Conservation (phyloP, 2,888 invertebrate species). For the Tanytarsus gracilentus region DNA sequence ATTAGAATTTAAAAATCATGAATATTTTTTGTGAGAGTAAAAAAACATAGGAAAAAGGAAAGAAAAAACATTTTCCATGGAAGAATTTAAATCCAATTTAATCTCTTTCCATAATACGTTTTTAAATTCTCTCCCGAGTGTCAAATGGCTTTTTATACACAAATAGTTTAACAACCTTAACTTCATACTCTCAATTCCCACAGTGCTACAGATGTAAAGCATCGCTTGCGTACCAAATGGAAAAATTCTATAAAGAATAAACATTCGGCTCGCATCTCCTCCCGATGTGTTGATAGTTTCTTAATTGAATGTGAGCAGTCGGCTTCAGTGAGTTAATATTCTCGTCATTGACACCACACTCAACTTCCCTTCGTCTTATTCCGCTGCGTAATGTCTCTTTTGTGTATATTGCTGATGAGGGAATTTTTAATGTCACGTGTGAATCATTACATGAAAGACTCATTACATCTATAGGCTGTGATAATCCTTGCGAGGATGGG, state of each 20-base stretch:
- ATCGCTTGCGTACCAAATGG: background rate
- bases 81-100: slow-evolving; percentile 24
- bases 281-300: slow-evolving; percentile 17
- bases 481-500: too few relatives aligned
- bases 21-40: background rate
- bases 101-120: slow-evolving; percentile 17
- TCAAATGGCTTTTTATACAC: slow-evolving; percentile 12
- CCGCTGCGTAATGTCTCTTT: background rate
- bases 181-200: background rate
- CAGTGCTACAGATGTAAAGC: background rate
- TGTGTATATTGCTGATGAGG: background rate
- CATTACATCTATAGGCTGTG: too few relatives aligned
- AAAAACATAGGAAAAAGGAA: background rate
- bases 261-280: background rate
- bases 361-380: background rate
- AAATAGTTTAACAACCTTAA: slow-evolving; percentile 20
- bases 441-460: slow-evolving; percentile 11
- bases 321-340: background rate
- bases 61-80: background rate
- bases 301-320: slow-evolving; percentile 8
- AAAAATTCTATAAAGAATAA: background rate
- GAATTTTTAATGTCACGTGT: slow-evolving; percentile 17
- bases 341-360: slow-evolving; percentile 1
- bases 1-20: too few relatives aligned
- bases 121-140: slow-evolving; percentile 19